Evolutionary conservation across 2,113 vertebrate species (phyloP).

Genomic region (Boleophthalmus pectinirostris): DNA sequence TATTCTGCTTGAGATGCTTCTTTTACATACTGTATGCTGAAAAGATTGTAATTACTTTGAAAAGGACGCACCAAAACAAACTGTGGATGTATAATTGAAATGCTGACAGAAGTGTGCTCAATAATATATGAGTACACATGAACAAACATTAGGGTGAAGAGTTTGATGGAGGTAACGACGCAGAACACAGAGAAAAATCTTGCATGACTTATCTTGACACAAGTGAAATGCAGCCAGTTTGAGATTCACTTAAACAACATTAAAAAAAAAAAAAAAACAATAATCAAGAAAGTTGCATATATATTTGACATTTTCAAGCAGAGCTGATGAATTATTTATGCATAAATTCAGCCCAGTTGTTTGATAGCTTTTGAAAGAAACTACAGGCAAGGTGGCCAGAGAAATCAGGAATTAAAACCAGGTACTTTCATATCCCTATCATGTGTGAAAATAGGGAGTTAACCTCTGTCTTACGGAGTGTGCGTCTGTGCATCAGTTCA

Average conservation of each 20-base stretch:
- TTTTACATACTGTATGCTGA: background rate
- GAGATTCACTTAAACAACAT: background rate
- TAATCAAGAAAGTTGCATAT: slow-evolving; percentile 1
- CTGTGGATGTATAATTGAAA: slow-evolving; percentile 21
- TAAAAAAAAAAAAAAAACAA: background rate
- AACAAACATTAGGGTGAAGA: slow-evolving; percentile 24
- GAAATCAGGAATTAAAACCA: background rate
- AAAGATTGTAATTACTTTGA: background rate
- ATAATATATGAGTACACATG: slow-evolving; percentile 52
- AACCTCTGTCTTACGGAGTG: slow-evolving; percentile 3
- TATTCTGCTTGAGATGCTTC: background rate
- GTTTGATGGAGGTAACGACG: slow-evolving; percentile 36
- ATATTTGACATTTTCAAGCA: background rate
- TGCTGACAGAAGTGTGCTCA: background rate
- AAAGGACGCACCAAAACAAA: slow-evolving; percentile 5
- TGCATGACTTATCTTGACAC: background rate
- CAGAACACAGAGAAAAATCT: slow-evolving; percentile 7
- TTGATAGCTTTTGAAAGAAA: too few relatives aligned
- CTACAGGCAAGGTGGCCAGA: too few relatives aligned
- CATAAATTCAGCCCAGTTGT: background rate
- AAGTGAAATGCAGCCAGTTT: background rate
- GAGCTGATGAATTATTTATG: slow-evolving; percentile 25
- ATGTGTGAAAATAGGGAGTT: slow-evolving; percentile 22
- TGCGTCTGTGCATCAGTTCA: slow-evolving; percentile 16
- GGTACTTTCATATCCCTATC: too few relatives aligned